phyloP scores from a whole-genome alignment of 1,140 invertebrate species.

The Bombus difficillimus region DNA sequence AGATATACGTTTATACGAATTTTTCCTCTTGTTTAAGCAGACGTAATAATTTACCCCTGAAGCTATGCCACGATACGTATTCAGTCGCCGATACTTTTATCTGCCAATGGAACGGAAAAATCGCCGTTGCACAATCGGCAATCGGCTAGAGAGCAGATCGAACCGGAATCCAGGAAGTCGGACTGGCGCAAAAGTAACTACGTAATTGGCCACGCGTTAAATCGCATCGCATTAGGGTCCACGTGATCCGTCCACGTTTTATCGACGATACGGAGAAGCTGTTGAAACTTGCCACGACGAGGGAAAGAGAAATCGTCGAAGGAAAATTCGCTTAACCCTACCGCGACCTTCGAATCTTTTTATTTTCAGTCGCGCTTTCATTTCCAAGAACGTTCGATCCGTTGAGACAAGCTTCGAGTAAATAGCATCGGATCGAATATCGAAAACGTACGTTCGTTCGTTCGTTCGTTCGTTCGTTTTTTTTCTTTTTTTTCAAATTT shows the following conservation, averaged over 20 bases:
- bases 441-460: too few species aligned
- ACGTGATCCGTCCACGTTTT: slow-evolving; percentile 7
- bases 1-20: too few species aligned
- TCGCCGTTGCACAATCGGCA: slow-evolving; percentile 14
- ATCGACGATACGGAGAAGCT: neutral
- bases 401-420: too few species aligned
- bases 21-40: too few species aligned
- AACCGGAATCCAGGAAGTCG: slow-evolving; percentile 33
- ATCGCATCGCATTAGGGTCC: slow-evolving; percentile 10
- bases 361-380: neutral
- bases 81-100: neutral
- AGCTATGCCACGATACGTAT: neutral
- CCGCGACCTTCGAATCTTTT: neutral
- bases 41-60: neutral
- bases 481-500: too few species aligned
- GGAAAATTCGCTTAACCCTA: slow-evolving; percentile 8
- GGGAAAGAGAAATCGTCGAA: neutral
- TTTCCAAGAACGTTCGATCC: neutral
- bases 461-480: too few species aligned
- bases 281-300: neutral
- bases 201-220: slow-evolving; percentile 27
- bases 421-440: neutral
- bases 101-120: neutral
- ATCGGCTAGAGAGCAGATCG: neutral
- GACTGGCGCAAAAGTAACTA: slow-evolving; percentile 8